phyloP scores from a whole-genome alignment of 2,113 vertebrate genomes.

The Butorides virescens region DNA sequence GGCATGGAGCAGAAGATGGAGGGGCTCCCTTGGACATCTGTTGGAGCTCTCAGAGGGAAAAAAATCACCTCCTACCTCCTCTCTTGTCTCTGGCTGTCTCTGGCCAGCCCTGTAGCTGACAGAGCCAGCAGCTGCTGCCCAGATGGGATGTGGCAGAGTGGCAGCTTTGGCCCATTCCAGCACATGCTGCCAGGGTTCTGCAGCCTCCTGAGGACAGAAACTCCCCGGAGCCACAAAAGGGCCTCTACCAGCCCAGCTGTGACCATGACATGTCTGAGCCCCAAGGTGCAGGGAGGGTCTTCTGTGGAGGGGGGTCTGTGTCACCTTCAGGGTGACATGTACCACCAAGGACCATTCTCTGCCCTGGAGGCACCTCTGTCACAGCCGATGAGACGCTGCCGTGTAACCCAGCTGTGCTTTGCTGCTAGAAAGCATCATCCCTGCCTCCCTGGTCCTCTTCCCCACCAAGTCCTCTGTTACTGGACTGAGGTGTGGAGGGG shows the following conservation, averaged over 20 bases:
- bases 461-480: not conserved
- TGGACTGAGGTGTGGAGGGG: not conserved
- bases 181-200: not conserved
- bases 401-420: not conserved
- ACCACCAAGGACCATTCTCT: not conserved
- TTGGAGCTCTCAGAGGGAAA: not conserved
- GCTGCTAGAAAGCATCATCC: not conserved
- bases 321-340: not conserved
- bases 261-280: fast-evolving
- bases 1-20: not conserved
- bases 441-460: not conserved
- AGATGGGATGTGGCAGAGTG: not conserved
- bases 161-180: not conserved
- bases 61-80: not conserved
- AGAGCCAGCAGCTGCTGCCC: fast-evolving
- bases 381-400: fast-evolving
- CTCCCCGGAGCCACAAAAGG: not conserved
- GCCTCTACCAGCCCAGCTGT: not conserved
- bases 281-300: fast-evolving
- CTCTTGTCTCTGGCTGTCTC: not conserved
- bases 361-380: not conserved
- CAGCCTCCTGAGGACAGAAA: not conserved
- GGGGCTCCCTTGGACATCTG: not conserved
- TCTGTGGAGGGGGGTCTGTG: not conserved
- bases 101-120: not conserved